phyloP scores from a whole-genome alignment of 2,797 vertebrate genomes.

The Melanotaenia maccullochi region DNA sequence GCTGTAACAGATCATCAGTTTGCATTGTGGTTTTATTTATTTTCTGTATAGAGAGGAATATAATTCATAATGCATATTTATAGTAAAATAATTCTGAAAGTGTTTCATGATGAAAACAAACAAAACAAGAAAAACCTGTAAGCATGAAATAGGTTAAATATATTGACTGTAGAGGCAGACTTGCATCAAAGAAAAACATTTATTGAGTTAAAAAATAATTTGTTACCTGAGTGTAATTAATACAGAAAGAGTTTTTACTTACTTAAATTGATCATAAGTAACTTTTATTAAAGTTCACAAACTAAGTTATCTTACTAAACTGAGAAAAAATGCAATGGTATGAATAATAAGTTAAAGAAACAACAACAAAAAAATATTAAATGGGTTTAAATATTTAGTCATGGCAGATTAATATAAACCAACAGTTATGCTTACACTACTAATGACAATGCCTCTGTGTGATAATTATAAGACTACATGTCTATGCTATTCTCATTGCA shows the following conservation, averaged over 20 bases:
- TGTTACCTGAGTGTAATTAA: neutral
- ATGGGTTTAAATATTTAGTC: slow-evolving; percentile 10
- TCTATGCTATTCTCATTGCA: neutral
- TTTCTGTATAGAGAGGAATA: slow-evolving; percentile 24
- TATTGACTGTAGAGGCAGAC: neutral
- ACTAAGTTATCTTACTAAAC: neutral
- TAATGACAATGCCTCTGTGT: slow-evolving; percentile 24
- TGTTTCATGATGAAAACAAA: slow-evolving; percentile 28
- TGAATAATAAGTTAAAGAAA: slow-evolving; percentile 1
- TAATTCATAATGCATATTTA: slow-evolving; percentile 18
- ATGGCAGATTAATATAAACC: slow-evolving; percentile 4
- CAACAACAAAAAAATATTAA: neutral
- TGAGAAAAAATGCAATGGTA: neutral
- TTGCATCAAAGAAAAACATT: neutral
- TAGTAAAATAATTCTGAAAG: slow-evolving; percentile 24
- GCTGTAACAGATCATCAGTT: slow-evolving; percentile 31
- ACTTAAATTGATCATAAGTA: too few species aligned
- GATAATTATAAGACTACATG: slow-evolving; percentile 29
- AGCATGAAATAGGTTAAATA: neutral
- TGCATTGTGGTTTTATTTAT: slow-evolving; percentile 21
- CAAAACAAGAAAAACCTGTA: slow-evolving; percentile 2
- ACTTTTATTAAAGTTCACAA: too few species aligned
- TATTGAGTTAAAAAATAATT: neutral
- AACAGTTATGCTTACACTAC: slow-evolving; percentile 3
- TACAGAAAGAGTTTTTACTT: too few species aligned